Evolutionary conservation across 35 echinoderm and acorn worm species (phyloP).

Genomic region (Amphiura filiformis): DNA sequence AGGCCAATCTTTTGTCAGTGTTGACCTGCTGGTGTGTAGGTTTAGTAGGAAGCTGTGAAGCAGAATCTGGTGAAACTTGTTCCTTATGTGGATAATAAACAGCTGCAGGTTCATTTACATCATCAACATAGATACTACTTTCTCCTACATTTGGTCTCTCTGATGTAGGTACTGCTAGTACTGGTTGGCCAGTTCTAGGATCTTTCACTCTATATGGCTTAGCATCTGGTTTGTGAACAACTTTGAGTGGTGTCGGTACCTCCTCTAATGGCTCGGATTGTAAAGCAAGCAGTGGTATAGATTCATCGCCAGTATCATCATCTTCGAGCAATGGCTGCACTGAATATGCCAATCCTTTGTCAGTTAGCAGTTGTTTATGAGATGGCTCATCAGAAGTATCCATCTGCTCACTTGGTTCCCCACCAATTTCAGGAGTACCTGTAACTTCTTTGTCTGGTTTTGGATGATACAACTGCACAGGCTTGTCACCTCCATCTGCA

Average conservation of each 20-base stretch:
- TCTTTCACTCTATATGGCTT: slow-evolving; percentile 32
- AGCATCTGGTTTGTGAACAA: background rate
- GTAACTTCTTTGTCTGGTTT: background rate
- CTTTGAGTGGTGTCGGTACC: slow-evolving; percentile 21
- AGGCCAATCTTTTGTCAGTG: slow-evolving; percentile 47
- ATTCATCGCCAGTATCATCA: background rate
- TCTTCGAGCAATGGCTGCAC: background rate
- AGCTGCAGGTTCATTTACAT: slow-evolving; percentile 11
- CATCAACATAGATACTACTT: slow-evolving; percentile 19
- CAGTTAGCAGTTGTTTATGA: slow-evolving; percentile 18
- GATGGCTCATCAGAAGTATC: background rate
- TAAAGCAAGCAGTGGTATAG: background rate
- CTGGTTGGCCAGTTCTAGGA: slow-evolving; percentile 36
- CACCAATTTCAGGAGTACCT: background rate
- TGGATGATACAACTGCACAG: slow-evolving; percentile 37
- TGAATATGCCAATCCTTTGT: slow-evolving; percentile 17
- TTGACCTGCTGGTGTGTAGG: slow-evolving; percentile 21
- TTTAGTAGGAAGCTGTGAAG: background rate
- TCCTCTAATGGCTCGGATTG: background rate
- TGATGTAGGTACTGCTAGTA: slow-evolving; percentile 27
- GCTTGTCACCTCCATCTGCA: background rate
- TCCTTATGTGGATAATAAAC: slow-evolving; percentile 29
- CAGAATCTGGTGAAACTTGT: background rate
- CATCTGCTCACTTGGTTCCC: background rate
- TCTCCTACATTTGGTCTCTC: background rate